A percentile compares a stretch with the other conserved stretches of the same genome.
phyloP scores from a whole-genome alignment of 2,113 vertebrate species.

The Coreoperca whiteheadi region DNA sequence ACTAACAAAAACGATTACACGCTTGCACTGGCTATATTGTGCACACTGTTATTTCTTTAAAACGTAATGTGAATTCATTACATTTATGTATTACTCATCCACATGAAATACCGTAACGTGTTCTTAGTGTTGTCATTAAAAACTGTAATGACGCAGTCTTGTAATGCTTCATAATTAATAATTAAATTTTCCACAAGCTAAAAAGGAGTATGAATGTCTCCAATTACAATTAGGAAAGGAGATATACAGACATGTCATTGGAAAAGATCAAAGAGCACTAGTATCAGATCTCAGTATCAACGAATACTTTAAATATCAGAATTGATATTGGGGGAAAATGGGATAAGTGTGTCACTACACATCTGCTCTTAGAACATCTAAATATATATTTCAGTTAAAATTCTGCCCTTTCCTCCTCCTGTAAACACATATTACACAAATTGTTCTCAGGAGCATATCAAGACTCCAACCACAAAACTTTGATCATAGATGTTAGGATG shows the following conservation, averaged over 20 bases:
- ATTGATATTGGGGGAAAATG: not conserved
- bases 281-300: not conserved
- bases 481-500: not conserved
- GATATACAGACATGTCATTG: not conserved
- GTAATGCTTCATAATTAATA: not conserved
- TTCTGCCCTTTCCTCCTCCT: not conserved
- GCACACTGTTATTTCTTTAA: not conserved
- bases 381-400: not conserved
- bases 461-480: not conserved
- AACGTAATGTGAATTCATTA: not conserved
- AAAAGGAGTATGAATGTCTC: not conserved
- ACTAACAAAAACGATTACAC: conserved; percentile 8
- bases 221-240: not conserved
- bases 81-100: too few species aligned
- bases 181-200: not conserved
- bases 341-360: not conserved
- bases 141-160: too few species aligned
- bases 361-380: not conserved
- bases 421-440: not conserved
- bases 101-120: not conserved
- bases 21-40: not conserved
- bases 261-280: not conserved
- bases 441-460: not conserved
- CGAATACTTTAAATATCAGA: too few species aligned
- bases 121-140: not conserved